Evolutionary conservation across 2,888 invertebrate species (phyloP).

Genomic region (Cosmia pyralina): DNA sequence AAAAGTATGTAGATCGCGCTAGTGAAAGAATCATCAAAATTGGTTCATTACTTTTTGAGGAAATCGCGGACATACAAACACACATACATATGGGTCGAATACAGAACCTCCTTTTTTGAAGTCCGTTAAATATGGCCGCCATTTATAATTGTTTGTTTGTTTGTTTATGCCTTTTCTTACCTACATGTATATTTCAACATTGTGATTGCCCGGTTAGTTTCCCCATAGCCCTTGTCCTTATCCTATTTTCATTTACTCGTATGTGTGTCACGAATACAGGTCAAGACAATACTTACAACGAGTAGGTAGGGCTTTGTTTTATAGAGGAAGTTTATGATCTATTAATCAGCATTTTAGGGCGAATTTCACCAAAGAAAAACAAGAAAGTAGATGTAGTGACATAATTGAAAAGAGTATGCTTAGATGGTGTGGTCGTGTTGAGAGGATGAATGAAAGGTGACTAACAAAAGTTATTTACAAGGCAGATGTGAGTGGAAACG

Average conservation of each 20-base stretch:
- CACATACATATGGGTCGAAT: too few relatives aligned
- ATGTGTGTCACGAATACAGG: conserved; percentile 9
- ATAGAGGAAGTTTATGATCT: not conserved
- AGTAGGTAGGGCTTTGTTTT: not conserved
- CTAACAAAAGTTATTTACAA: too few relatives aligned
- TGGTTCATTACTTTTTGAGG: too few relatives aligned
- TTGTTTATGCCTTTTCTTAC: not conserved
- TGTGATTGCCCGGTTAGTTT: not conserved
- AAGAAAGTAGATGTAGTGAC: too few relatives aligned
- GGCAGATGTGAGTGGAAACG: too few relatives aligned
- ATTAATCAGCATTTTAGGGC: not conserved
- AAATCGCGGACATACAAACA: too few relatives aligned
- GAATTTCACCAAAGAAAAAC: not conserved
- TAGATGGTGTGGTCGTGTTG: too few relatives aligned
- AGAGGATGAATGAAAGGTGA: too few relatives aligned
- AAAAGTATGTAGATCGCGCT: too few relatives aligned
- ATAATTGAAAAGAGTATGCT: too few relatives aligned
- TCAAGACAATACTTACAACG: not conserved
- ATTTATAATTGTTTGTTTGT: not conserved
- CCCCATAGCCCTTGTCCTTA: not conserved
- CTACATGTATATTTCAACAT: conserved; percentile 15
- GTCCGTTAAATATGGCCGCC: not conserved
- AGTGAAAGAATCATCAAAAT: too few relatives aligned
- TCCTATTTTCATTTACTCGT: not conserved
- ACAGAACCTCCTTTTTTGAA: too few relatives aligned